Conservation (phyloP, 2,797 vertebrate genomes). For the Tympanoctomys barrerae region DNA sequence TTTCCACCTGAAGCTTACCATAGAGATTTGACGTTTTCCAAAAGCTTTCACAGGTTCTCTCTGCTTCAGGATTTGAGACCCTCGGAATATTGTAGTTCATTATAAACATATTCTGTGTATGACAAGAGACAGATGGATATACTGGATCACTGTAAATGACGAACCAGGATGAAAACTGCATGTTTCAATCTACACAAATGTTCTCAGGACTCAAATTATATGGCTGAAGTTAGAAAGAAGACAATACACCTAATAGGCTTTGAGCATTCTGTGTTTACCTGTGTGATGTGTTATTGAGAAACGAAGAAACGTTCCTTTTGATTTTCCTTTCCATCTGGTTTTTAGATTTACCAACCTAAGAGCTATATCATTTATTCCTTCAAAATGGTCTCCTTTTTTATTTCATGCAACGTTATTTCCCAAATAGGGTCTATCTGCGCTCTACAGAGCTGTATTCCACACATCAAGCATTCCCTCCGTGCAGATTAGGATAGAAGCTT, state of each 20-base stretch:
- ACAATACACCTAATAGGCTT: background rate
- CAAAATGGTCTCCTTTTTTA: conserved; percentile 75
- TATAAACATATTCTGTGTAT: conserved; percentile 18
- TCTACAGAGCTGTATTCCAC: background rate
- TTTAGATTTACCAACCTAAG: conserved; percentile 76
- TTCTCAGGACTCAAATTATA: conserved; percentile 42
- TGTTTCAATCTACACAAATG: conserved; percentile 25
- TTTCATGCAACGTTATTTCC: conserved; percentile 3
- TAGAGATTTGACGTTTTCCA: background rate
- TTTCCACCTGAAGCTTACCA: conserved; percentile 9
- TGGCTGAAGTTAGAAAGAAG: conserved; percentile 56
- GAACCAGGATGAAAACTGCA: conserved; percentile 31
- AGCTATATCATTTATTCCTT: conserved; percentile 77
- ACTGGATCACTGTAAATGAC: background rate
- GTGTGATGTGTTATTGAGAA: conserved; percentile 82
- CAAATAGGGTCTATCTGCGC: background rate
- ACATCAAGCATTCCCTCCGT: background rate
- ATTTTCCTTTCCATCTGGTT: conserved; percentile 84
- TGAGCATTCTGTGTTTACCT: conserved; percentile 66
- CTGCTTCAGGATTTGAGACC: conserved; percentile 8
- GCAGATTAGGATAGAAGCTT: background rate
- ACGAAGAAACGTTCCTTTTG: conserved; percentile 75
- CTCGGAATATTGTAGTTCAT: background rate
- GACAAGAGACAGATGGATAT: background rate
- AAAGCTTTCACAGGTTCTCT: background rate